Base-by-base conservation (phyloP, 1,140 invertebrate genomes). In the Drosophila sulfurigaster region DNA sequence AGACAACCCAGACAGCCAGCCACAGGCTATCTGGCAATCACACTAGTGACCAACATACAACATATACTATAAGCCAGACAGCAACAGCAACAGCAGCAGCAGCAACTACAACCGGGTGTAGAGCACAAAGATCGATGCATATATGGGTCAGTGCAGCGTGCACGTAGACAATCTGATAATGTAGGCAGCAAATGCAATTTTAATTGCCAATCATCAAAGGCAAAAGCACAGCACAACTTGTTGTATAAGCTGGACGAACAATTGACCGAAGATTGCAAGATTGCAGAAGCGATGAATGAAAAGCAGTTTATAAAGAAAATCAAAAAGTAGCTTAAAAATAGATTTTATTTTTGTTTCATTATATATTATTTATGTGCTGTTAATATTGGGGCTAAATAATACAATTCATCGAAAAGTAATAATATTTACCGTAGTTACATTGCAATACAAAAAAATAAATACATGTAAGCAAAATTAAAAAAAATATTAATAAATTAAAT, bases 41-140 rank as follows among this genome's bases (percentile, higher is more conserved):
- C 75, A 79, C 72, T 73, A 87, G 79, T 87, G 82, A 86, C 82
- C 82, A 86, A 87, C 62, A 76, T 81, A 25, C 20, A 25, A 25
- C 20, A 25, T 25, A 25, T 25, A 25, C 20, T 25, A 65, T 49
- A 32, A 32, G 41, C 60, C 51, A 58, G n/a, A 30, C 64, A 66
- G 54, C 54, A 48, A 32, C 54, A 52, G n/a, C 38, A 52, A 20
- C 13, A 20, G 20, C 13, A 20, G 20, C 35, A 38, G 32, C 20
- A 75, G 51, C 57, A 52, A 30, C 58, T 35, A 43, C 52, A 80
- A 80, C 77, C 78, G 77, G 81, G 81, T 81, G 65, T 46, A 32
- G 35, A 49, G 60, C 65, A 43, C 15, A 63, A 35, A 60, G 66
- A 65, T 75, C 54, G 45, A 64, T 49, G 25, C 45, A 46, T 68